A percentile compares a stretch with the other conserved stretches of the same genome.
Conservation (phyloP, 2,113 vertebrate species). For the Arvicanthis niloticus region DNA sequence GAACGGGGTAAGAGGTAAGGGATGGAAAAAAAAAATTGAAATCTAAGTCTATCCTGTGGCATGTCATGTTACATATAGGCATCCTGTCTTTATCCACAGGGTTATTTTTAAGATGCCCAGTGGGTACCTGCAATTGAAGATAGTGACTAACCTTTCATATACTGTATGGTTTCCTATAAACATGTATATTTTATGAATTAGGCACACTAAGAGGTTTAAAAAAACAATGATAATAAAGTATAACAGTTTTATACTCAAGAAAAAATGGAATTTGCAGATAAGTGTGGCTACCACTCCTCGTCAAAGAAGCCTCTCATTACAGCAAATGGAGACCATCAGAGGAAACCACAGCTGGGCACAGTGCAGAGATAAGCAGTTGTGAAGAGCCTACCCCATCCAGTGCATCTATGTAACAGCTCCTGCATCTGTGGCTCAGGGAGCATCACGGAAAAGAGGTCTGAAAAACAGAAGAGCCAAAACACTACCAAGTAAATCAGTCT, state of each 20-base stretch:
- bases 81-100: not conserved
- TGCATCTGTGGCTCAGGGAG: not conserved
- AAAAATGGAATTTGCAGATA: not conserved
- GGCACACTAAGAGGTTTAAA: not conserved
- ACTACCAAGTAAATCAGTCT: not conserved
- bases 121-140: not conserved
- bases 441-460: no score
- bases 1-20: no score
- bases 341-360: no score
- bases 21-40: not conserved
- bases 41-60: not conserved
- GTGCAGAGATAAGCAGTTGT: fast-evolving
- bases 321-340: not conserved
- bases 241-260: not conserved
- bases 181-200: not conserved
- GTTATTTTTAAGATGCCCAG: not conserved
- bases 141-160: not conserved
- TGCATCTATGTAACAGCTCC: no score
- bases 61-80: not conserved
- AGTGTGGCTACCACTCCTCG: no score
- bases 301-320: not conserved
- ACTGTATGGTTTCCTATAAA: not conserved
- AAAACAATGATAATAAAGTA: not conserved
- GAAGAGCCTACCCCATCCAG: not conserved
- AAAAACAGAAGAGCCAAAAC: not conserved